A percentile compares a stretch with the other conserved stretches of the same genome.
Evolutionary conservation across 2,888 invertebrate species (phyloP).

Genomic region (Tenthredo scrophulariae): DNA sequence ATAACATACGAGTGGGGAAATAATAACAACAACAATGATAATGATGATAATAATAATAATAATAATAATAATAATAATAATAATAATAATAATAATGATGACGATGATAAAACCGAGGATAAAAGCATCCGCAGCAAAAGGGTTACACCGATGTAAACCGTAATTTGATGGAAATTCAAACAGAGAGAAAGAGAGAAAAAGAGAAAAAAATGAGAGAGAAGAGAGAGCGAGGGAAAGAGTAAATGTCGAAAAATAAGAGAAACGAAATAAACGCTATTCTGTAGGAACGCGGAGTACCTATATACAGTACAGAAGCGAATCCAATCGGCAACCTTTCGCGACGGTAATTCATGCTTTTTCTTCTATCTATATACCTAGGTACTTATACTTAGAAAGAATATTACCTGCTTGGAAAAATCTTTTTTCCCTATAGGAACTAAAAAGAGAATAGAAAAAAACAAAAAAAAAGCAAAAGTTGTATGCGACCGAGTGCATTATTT

Average conservation of each 20-base stretch:
- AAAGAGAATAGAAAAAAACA: no score
- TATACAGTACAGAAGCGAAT: neutral
- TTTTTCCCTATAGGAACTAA: neutral
- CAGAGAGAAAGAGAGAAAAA: neutral
- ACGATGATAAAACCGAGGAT: slow-evolving; percentile 28
- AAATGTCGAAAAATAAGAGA: slow-evolving; percentile 29
- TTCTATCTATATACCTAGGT: neutral
- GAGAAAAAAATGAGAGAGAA: no score
- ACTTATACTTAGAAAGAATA: neutral
- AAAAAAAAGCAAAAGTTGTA: neutral
- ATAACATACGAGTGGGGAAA: neutral
- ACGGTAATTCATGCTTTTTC: neutral
- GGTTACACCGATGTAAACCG: slow-evolving; percentile 41
- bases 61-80: slow-evolving; percentile 3
- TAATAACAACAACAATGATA: slow-evolving; percentile 11
- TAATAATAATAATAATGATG: slow-evolving; percentile 26
- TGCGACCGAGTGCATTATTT: neutral
- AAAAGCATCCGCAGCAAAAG: slow-evolving; percentile 42
- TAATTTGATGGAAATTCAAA: slow-evolving; percentile 46
- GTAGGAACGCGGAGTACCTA: neutral
- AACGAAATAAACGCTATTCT: slow-evolving; percentile 19
- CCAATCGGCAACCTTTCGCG: neutral
- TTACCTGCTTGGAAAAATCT: neutral
- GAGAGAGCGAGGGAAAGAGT: neutral
- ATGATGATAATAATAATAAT: slow-evolving; percentile 5